Conservation (phyloP, 2,888 invertebrate species). For the Adela reaumurella region DNA sequence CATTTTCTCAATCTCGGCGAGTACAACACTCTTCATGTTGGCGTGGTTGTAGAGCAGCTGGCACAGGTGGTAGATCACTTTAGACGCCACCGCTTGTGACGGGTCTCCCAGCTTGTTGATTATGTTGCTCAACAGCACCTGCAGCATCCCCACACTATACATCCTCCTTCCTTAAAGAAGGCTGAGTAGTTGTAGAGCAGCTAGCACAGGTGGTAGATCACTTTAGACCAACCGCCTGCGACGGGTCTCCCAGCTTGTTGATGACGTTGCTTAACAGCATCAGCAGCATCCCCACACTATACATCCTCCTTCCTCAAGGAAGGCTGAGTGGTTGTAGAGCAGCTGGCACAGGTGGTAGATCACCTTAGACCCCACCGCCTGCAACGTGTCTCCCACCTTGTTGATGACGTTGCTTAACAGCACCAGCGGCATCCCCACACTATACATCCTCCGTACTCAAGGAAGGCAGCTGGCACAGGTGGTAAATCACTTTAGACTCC, state of each 20-base stretch:
- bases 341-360: too few species aligned
- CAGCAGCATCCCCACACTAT: too few species aligned
- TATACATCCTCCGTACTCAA: too few species aligned
- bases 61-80: slow-evolving; percentile 80
- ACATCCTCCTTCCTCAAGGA: too few species aligned
- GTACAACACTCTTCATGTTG: slow-evolving; percentile 86
- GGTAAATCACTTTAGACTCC: slow-evolving; percentile 83
- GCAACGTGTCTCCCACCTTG: too few species aligned
- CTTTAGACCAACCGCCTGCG: slow-evolving; percentile 81
- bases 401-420: too few species aligned
- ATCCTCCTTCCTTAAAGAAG: too few species aligned
- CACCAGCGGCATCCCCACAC: too few species aligned
- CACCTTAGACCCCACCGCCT: too few species aligned
- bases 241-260: slow-evolving; percentile 95
- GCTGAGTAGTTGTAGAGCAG: slow-evolving; percentile 81
- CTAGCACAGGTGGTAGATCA: slow-evolving; percentile 79
- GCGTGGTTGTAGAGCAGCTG: slow-evolving; percentile 82
- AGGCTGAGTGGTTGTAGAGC: slow-evolving; percentile 79
- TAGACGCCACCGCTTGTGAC: slow-evolving; percentile 79
- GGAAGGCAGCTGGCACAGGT: slow-evolving; percentile 78
- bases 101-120: slow-evolving; percentile 98
- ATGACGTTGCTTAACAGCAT: slow-evolving; percentile 76
- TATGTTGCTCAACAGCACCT: slow-evolving; percentile 73
- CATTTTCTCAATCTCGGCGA: slow-evolving; percentile 85
- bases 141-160: too few species aligned